Evolutionary conservation across 2,113 vertebrate species (phyloP).

Genomic region (Antechinus flavipes): DNA sequence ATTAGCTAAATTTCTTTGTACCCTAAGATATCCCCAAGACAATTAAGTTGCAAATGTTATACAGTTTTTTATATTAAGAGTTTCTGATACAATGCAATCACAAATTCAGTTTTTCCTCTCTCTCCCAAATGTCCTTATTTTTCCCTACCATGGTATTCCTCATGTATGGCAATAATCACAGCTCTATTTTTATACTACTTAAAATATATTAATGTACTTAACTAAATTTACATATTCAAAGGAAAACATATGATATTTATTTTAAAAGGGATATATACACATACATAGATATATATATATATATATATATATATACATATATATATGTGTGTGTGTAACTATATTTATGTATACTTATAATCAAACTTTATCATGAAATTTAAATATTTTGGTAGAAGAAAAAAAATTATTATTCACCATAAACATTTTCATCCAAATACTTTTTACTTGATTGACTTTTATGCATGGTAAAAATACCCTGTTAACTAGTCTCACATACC

Average conservation of each 20-base stretch:
- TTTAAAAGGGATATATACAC: not conserved
- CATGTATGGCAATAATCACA: not conserved
- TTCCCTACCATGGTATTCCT: not conserved
- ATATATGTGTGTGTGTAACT: not conserved
- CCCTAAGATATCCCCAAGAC: not conserved
- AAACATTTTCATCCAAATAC: conserved; percentile 16
- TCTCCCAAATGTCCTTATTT: not conserved
- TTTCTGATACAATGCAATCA: not conserved
- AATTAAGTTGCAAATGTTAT: not conserved
- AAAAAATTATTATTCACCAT: not conserved
- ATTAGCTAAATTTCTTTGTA: not conserved
- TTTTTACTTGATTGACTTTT: not conserved
- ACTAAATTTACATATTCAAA: not conserved
- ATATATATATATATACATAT: not conserved
- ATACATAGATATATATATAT: too few species aligned
- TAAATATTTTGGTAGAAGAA: conserved; percentile 5
- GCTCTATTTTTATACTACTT: not conserved
- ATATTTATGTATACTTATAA: not conserved
- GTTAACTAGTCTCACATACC: not conserved
- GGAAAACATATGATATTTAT: not conserved
- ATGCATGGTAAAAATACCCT: not conserved
- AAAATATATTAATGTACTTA: not conserved
- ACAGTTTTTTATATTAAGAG: not conserved
- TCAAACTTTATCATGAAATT: not conserved
- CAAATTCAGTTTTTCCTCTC: not conserved